A percentile compares a stretch with the other conserved stretches of the same genome.
Evolutionary conservation across 2,888 invertebrate species (phyloP).

Genomic region (Trichacis sp.): DNA sequence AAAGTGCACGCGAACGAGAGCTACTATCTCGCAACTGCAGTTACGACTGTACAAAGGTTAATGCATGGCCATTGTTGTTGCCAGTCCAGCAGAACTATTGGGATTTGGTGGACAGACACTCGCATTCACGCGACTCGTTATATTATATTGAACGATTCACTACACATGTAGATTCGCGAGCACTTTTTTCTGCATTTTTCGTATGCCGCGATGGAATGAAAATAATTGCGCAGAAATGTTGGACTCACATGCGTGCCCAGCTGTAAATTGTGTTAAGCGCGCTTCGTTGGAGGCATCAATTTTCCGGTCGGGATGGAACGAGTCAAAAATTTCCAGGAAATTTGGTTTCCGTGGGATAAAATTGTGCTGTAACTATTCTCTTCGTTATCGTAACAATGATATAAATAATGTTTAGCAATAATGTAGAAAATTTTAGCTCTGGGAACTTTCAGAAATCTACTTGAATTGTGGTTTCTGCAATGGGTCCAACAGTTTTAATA

Average conservation of each 20-base stretch:
- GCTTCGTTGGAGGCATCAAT: not conserved
- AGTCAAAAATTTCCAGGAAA: conserved; percentile 8
- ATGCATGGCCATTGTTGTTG: conserved; percentile 66
- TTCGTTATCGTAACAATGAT: no score
- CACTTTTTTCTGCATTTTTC: not conserved
- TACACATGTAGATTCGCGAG: not conserved
- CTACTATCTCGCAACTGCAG: conserved; percentile 67
- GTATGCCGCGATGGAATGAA: not conserved
- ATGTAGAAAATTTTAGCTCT: no score
- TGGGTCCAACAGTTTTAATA: no score
- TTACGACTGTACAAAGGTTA: conserved; percentile 68
- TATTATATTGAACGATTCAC: conserved; percentile 34
- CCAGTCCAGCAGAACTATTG: conserved; percentile 61
- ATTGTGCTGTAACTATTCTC: no score
- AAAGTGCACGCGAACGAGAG: conserved; percentile 42
- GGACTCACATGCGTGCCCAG: not conserved
- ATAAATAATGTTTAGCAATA: no score
- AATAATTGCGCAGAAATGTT: conserved; percentile 3
- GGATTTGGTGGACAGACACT: conserved; percentile 52
- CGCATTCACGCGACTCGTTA: conserved; percentile 44
- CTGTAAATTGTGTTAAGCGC: not conserved
- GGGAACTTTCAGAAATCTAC: no score
- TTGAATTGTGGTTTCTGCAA: no score
- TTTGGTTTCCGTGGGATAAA: no score
- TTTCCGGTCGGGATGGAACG: not conserved